Evolutionary conservation across 2,113 vertebrate genomes (phyloP).

Genomic region (Benitochromis conjunctus): DNA sequence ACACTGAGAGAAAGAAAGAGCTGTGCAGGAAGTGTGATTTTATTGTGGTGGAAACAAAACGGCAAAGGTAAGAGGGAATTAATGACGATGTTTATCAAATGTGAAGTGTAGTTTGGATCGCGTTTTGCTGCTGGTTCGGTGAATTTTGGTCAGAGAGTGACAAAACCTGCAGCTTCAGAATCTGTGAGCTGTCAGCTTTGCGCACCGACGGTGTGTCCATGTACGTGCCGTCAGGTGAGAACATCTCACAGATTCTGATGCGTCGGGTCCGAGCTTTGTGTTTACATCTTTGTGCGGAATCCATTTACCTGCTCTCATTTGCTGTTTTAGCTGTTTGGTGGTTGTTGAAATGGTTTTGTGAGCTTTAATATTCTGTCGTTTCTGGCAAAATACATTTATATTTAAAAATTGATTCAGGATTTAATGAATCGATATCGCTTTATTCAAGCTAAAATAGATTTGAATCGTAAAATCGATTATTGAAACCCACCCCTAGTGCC

Average conservation of each 20-base stretch:
- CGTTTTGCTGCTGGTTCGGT: no score
- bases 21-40: neutral
- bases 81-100: neutral
- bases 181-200: no score
- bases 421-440: no score
- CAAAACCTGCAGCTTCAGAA: no score
- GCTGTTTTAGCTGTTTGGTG: neutral
- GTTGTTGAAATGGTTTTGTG: neutral
- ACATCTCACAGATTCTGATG: neutral
- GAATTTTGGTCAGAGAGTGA: no score
- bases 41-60: neutral
- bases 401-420: no score
- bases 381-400: no score
- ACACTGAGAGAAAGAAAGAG: neutral
- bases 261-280: rapidly evolving
- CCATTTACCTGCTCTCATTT: neutral
- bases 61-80: neutral
- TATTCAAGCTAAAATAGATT: no score
- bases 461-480: neutral
- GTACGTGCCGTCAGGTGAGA: neutral
- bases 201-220: no score
- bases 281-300: neutral
- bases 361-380: no score
- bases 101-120: no score
- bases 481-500: neutral